Percentiles rank a stretch among this genome's conserved stretches.
phyloP scores from a whole-genome alignment of 1,140 invertebrate genomes.

The Holcopasites calliopsidis region DNA sequence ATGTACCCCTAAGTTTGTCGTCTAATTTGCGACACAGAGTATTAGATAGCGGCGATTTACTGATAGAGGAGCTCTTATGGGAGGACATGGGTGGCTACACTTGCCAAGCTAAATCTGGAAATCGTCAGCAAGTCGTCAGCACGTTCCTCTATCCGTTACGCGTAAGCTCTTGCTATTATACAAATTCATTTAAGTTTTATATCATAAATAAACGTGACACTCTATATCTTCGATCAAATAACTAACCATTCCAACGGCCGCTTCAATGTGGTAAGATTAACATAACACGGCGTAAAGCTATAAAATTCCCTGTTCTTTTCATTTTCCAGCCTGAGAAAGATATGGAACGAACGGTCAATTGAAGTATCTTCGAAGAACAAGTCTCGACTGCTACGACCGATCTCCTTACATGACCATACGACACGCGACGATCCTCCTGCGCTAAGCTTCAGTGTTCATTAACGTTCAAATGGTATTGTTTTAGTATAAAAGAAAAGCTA shows the following conservation, averaged over 20 bases:
- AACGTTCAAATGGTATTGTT: slow-evolving; percentile 23
- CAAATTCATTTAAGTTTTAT: background rate
- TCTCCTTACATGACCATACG: slow-evolving; percentile 2
- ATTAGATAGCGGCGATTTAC: slow-evolving; percentile 85
- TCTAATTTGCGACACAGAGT: slow-evolving; percentile 80
- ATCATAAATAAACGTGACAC: no score
- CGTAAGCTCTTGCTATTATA: slow-evolving; percentile 53
- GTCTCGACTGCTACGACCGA: background rate
- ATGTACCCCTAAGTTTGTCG: slow-evolving; percentile 75
- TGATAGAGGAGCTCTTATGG: slow-evolving; percentile 87
- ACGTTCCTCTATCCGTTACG: slow-evolving; percentile 62
- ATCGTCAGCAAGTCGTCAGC: slow-evolving; percentile 40
- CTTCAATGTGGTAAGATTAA: no score
- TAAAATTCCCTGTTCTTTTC: background rate
- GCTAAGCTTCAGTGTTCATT: slow-evolving; percentile 27
- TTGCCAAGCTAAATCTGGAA: slow-evolving; percentile 85
- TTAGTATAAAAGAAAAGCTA: slow-evolving; percentile 13
- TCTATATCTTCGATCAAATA: no score
- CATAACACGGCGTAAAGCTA: no score
- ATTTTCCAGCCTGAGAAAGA: slow-evolving; percentile 27
- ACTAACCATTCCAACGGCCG: no score
- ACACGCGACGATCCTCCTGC: background rate
- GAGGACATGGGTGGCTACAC: slow-evolving; percentile 89
- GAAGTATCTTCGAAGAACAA: background rate
- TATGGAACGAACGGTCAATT: slow-evolving; percentile 2